A percentile compares a stretch with the other conserved stretches of the same genome.
phyloP scores from a whole-genome alignment of 2,888 invertebrate genomes.

The Polymixis lichenea region DNA sequence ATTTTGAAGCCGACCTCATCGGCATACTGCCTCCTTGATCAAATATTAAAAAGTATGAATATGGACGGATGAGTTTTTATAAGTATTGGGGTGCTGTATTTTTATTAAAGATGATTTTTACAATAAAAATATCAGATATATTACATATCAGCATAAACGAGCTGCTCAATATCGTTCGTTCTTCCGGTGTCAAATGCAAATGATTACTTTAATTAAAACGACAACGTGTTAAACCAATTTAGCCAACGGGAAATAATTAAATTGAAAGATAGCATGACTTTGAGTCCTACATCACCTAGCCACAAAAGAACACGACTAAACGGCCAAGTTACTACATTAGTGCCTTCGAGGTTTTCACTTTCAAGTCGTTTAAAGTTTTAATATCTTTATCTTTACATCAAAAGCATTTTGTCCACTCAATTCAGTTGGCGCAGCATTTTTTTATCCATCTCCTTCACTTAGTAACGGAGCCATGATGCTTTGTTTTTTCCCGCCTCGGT shows the following conservation, averaged over 20 bases:
- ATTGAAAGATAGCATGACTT: slow-evolving; percentile 11
- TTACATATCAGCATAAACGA: slow-evolving; percentile 13
- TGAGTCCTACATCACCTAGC: neutral
- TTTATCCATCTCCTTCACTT: slow-evolving; percentile 54
- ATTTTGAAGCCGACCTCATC: slow-evolving; percentile 70
- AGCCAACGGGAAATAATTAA: slow-evolving; percentile 20
- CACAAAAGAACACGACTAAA: slow-evolving; percentile 13
- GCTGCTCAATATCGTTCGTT: slow-evolving; percentile 1
- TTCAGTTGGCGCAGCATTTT: slow-evolving; percentile 63
- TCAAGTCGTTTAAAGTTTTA: slow-evolving; percentile 37
- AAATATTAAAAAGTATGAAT: slow-evolving; percentile 75
- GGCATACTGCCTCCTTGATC: slow-evolving; percentile 68
- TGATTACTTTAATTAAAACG: slow-evolving; percentile 26
- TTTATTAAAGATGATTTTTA: slow-evolving; percentile 29
- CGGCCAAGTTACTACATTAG: slow-evolving; percentile 10
- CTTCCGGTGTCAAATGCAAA: slow-evolving; percentile 27
- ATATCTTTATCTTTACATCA: slow-evolving; percentile 59
- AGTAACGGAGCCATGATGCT: slow-evolving; percentile 51
- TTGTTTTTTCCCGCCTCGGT: slow-evolving; percentile 60
- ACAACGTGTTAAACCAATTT: slow-evolving; percentile 20
- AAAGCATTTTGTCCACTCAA: slow-evolving; percentile 62
- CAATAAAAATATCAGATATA: slow-evolving; percentile 37
- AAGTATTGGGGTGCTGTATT: slow-evolving; percentile 50
- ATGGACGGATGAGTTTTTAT: slow-evolving; percentile 53
- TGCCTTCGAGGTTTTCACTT: slow-evolving; percentile 22